Conservation (phyloP, 2,888 invertebrate genomes). For the Hecatera dysodea region DNA sequence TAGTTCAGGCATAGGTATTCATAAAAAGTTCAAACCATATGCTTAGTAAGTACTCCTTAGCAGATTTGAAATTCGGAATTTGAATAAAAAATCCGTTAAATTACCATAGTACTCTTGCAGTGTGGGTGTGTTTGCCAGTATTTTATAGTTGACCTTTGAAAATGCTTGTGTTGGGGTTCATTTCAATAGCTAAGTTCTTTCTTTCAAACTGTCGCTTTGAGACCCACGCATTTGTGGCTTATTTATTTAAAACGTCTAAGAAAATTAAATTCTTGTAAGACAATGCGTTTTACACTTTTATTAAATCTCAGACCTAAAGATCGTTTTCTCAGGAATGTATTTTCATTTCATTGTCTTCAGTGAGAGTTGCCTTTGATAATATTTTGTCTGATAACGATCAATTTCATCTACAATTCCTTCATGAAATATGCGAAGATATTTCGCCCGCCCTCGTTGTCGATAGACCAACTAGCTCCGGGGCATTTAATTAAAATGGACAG, state of each 20-base stretch:
- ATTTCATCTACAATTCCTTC: constrained; percentile 11
- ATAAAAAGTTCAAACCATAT: too few relatives aligned
- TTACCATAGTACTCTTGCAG: background rate
- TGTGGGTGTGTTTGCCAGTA: background rate
- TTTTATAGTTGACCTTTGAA: background rate
- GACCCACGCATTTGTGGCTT: background rate
- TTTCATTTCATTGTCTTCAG: constrained; percentile 16
- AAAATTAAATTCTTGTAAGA: constrained; percentile 2
- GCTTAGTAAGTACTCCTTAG: too few relatives aligned
- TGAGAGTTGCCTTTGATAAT: constrained; percentile 12
- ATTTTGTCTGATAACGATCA: constrained; percentile 12
- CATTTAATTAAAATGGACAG: constrained; percentile 11
- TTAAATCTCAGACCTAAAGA: background rate
- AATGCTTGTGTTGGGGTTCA: background rate
- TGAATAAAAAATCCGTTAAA: too few relatives aligned
- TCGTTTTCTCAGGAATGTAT: background rate
- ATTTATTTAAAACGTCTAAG: background rate
- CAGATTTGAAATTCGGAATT: too few relatives aligned
- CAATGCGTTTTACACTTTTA: background rate
- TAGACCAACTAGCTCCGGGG: constrained; percentile 13
- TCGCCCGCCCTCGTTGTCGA: background rate
- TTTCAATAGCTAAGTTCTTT: constrained; percentile 1
- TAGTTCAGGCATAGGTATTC: background rate
- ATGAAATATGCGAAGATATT: constrained; percentile 16
- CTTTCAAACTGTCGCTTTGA: background rate